Evolutionary conservation across 2,888 invertebrate species (phyloP), one percentile per base, ranked within the genome.

Genomic region (Cynaeus angustus): DNA sequence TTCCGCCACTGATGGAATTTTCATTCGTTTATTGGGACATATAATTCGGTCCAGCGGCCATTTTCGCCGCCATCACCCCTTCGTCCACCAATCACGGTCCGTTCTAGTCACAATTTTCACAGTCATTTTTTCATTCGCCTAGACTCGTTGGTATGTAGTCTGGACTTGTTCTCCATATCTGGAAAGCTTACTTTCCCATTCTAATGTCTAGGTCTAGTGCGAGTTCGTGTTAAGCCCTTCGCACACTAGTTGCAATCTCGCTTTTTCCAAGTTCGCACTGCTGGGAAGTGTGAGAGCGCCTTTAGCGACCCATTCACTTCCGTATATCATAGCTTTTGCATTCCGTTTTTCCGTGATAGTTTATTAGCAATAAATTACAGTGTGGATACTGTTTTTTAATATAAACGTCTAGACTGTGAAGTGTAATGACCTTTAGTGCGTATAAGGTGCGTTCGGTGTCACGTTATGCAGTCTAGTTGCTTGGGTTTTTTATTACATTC

Each of bases 151-250:
- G 46, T 67, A 70, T 72, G 72, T 70, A 70, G 72, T 70, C 71
- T 46, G 52, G 68, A 72, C 74, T 62, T 48, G 74, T 69, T 74
- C 66, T 48, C 69, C 62, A 59, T 66, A 59, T 65, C 56, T 65
- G 55, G 58, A 70, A 71, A 68, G 70, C 56, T 69, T 66, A 71
- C 72, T 74, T 73, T 72, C 74, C 72, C 70, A 71, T 73, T 74
- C 71, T 78, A 77, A 78, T 79, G 78, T 80, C 78, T 79, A 78
- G 79, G 79, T 80, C 78, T 79, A 76, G 77, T 77, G 75, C 77
- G 50, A 41, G 9, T 2, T n/a, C 12, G 12, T 6, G 30, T 45
- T 77, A 75, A 75, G 74, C 37, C 14, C 12, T 7, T 66, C 75
- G 68, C 69, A 68, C 71, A 75, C 74, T 13, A 10, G 13, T 2